Evolutionary conservation across 2,888 invertebrate species (phyloP).

Genomic region (Drosophila flavopinicola): DNA sequence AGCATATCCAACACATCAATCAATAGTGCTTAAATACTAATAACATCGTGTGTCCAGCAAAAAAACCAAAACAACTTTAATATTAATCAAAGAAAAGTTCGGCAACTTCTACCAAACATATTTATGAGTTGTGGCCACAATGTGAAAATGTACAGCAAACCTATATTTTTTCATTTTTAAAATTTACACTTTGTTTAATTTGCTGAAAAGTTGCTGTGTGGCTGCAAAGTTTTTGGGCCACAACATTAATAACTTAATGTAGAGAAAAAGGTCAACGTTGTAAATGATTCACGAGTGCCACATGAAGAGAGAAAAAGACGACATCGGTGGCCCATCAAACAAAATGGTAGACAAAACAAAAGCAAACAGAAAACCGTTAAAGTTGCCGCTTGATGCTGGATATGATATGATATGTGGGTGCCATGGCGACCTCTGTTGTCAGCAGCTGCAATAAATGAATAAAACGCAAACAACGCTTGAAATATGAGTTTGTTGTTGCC

Average conservation of each 20-base stretch:
- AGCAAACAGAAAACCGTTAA: constrained; percentile 28
- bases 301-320: constrained; percentile 11
- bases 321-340: neutral
- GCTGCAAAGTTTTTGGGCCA: constrained; percentile 28
- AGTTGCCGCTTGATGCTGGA: constrained; percentile 17
- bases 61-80: neutral
- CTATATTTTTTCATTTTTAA: neutral
- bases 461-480: constrained; percentile 32
- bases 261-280: constrained; percentile 41
- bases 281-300: constrained; percentile 39
- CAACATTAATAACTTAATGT: constrained; percentile 36
- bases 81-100: neutral
- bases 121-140: constrained; percentile 10
- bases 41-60: neutral
- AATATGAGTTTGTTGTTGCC: constrained; percentile 19
- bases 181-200: constrained; percentile 4
- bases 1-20: constrained; percentile 3
- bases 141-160: neutral
- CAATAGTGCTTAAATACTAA: neutral
- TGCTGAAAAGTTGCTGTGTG: constrained; percentile 13
- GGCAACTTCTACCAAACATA: neutral
- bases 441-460: constrained; percentile 52
- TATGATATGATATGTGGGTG: constrained; percentile 72
- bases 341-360: constrained; percentile 7
- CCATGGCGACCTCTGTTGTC: constrained; percentile 64